Conservation (phyloP, 1,140 invertebrate genomes). For the Calliphora vicina region DNA sequence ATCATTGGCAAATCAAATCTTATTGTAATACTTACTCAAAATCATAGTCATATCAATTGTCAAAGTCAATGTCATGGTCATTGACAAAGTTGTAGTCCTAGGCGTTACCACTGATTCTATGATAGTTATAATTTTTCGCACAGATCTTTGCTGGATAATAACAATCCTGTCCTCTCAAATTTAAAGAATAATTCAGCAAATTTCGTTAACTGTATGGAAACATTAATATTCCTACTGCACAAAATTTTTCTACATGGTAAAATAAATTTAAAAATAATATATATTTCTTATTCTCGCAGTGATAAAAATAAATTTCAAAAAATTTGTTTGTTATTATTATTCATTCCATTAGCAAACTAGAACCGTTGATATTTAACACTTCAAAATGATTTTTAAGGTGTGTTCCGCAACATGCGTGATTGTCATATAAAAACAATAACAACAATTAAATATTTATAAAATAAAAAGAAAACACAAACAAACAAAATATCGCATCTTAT, state of each 20-base stretch:
- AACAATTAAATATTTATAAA: not conserved
- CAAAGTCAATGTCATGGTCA: too few relatives aligned
- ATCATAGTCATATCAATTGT: too few relatives aligned
- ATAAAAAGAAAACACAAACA: not conserved
- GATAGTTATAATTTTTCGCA: too few relatives aligned
- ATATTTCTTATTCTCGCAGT: not conserved
- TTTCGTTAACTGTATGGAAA: too few relatives aligned
- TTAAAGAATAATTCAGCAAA: too few relatives aligned
- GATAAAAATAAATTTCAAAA: not conserved
- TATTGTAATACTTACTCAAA: too few relatives aligned
- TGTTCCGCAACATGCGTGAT: slow-evolving; percentile 3
- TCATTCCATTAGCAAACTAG: not conserved
- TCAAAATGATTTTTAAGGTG: slow-evolving; percentile 16
- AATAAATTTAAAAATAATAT: not conserved
- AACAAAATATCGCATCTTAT: not conserved
- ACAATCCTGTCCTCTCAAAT: too few relatives aligned
- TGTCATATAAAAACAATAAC: slow-evolving; percentile 2
- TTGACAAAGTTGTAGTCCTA: too few relatives aligned
- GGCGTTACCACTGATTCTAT: too few relatives aligned
- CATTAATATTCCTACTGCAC: too few relatives aligned
- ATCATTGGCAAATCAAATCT: too few relatives aligned
- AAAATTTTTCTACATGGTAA: not conserved
- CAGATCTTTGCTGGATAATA: too few relatives aligned
- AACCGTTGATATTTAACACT: slow-evolving; percentile 27
- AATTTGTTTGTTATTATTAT: not conserved